These are phyloP conservation scores for Clupea harengus DNA, from an alignment of 2,113 vertebrate genomes.

Conservation along the genomic window DNA sequence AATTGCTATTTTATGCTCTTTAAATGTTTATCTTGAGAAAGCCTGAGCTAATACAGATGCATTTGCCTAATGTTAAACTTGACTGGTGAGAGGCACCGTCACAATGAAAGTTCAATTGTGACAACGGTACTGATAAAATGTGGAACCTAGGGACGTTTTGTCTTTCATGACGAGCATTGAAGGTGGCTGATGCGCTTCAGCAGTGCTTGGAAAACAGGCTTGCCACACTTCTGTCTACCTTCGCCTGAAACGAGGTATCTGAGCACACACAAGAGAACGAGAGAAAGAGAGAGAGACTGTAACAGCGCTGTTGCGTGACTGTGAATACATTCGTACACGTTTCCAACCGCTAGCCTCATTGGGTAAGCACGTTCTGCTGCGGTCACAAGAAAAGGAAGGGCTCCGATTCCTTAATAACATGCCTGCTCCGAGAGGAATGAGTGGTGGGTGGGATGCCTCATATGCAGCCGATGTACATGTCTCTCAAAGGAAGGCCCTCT, in stretches of 20 bases:
- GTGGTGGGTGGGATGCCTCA: background rate
- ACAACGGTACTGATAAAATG: background rate
- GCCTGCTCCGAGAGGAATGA: background rate
- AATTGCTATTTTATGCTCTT: background rate
- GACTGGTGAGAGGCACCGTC: background rate
- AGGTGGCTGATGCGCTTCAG: too few relatives aligned
- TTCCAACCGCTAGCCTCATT: constrained; percentile 37
- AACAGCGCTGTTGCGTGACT: constrained; percentile 27
- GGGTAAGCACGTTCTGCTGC: constrained; percentile 28
- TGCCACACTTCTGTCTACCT: background rate
- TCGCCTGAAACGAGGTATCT: background rate
- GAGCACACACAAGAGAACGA: background rate
- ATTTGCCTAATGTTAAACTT: background rate
- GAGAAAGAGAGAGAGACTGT: background rate
- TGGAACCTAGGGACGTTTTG: background rate
- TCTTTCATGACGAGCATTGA: background rate
- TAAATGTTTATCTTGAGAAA: background rate
- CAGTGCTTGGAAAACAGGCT: background rate
- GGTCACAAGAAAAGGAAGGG: background rate
- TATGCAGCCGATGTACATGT: background rate
- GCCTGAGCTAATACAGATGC: background rate
- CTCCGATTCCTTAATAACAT: background rate
- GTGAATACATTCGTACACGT: constrained; percentile 24
- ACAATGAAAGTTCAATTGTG: background rate
- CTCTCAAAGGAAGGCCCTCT: background rate